A percentile compares a stretch with the other conserved stretches of the same genome.
These are phyloP conservation scores for Alauda arvensis DNA, from an alignment of 2,797 vertebrate genomes.

Conservation along the genomic window DNA sequence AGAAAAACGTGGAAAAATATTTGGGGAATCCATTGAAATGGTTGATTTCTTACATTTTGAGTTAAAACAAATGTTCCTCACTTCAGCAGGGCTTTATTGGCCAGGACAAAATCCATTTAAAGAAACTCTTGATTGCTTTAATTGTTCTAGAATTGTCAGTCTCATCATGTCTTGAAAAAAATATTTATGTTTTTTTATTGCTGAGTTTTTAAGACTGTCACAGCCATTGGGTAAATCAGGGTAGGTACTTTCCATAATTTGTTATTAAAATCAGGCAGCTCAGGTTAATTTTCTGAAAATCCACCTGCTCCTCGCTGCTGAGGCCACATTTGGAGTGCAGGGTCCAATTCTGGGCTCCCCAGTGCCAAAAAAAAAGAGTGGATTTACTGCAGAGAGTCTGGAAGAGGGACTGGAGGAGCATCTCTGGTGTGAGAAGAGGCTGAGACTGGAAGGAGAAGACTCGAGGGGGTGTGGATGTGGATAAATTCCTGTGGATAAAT, in stretches of 20 bases:
- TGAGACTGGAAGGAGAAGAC: background rate
- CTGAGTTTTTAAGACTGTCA: background rate
- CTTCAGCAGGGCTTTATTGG: background rate
- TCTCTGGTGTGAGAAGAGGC: background rate
- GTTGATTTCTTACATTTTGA: background rate
- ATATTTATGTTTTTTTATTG: background rate
- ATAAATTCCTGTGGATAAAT: background rate
- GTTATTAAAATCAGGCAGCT: background rate
- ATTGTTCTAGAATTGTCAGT: background rate
- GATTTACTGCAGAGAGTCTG: background rate
- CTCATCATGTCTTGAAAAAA: background rate
- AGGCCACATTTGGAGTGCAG: background rate
- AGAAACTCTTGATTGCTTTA: background rate
- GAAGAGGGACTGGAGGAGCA: background rate
- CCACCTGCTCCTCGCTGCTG: background rate
- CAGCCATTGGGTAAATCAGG: background rate
- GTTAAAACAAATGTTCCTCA: background rate
- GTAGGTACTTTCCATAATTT: background rate
- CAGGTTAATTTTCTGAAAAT: background rate
- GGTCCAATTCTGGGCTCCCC: background rate
- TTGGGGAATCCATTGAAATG: background rate
- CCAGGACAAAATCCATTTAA: background rate
- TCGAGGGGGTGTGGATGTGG: background rate
- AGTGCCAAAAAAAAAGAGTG: rapidly evolving
- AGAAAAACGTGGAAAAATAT: background rate